A percentile compares a stretch with the other conserved stretches of the same genome.
phyloP scores from a whole-genome alignment of 2,888 invertebrate genomes.

The Acanthosepion esculentum region DNA sequence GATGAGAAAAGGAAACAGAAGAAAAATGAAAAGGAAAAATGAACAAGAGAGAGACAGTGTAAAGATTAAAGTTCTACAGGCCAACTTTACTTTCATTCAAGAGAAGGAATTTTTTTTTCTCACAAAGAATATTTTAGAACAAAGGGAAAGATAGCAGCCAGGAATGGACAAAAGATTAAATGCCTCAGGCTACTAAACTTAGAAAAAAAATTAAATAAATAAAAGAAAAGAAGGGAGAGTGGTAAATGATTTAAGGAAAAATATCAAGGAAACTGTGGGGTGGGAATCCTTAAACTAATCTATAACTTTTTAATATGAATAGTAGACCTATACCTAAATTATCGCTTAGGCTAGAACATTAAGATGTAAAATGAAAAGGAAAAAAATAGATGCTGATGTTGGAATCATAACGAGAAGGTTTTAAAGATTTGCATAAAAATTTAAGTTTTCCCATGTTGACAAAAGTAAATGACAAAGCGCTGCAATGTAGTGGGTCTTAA shows the following conservation, averaged over 20 bases:
- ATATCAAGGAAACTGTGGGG: neutral
- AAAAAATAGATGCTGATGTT: neutral
- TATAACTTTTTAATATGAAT: neutral
- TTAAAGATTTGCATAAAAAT: neutral
- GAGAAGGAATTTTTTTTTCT: neutral
- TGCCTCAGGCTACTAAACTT: neutral
- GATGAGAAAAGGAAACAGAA: neutral
- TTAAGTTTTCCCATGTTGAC: neutral
- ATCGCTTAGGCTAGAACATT: neutral
- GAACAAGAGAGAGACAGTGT: neutral
- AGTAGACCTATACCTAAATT: neutral
- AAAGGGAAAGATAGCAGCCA: neutral
- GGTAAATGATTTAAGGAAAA: neutral
- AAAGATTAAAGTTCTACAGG: neutral
- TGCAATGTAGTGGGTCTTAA: neutral
- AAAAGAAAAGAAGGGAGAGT: neutral
- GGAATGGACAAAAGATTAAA: conserved; percentile 20
- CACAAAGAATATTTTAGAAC: neutral
- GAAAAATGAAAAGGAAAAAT: neutral
- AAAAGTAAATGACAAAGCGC: neutral
- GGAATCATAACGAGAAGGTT: neutral
- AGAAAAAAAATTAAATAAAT: neutral
- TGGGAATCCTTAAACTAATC: neutral
- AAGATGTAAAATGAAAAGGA: neutral
- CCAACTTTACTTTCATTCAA: neutral